Evolutionary conservation across 1,140 invertebrate species (phyloP), one percentile per base, ranked within the genome.

Genomic region (Polypedilum vanderplanki): DNA sequence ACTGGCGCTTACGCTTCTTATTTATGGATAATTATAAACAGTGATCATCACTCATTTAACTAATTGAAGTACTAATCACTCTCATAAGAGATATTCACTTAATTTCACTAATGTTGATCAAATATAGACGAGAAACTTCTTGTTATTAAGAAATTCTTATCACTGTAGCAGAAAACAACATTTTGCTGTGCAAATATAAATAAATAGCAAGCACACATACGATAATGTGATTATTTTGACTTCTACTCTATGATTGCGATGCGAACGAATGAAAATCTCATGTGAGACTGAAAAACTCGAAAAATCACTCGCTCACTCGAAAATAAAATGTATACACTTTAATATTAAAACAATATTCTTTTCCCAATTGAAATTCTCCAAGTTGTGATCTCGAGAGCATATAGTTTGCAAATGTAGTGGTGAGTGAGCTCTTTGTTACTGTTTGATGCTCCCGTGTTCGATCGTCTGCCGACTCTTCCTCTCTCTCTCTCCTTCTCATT

Each of bases 341-440:
- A 33, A 33, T 33, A 33, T 57, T 57, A 57, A 57, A 57, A 57
- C 46, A 57, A 57, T 57, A 57, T 57, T 57, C 12, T 57, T 57
- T 57, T 57, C 46, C 46, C 12, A 57, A 57, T n/a, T 57, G 46
- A 57, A n/a, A n/a, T 57, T n/a, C 46, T 57, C 46, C n/a, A n/a
- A 57, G 46, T n/a, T 57, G n/a, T n/a, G n/a, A n/a, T n/a, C n/a
- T n/a, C n/a, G 12, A n/a, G 12, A n/a, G 46, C 12, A 57, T 57
- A 15, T 57, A 57, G 12, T 57, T 1, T 33, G 24, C 24, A 33
- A 33, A 33, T 33, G 46, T 57, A 57, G 7, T 57, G n/a, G 46
- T 57, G 12, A 57, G 12, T 57, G 12, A 57, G 12, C 12, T 57
- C 46, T 57, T 57, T 57, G 46, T 57, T 57, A 4, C 46, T n/a